These are phyloP conservation scores for Subacronicta megacephala DNA, from an alignment of 2,888 invertebrate genomes.

Conservation along the genomic window DNA sequence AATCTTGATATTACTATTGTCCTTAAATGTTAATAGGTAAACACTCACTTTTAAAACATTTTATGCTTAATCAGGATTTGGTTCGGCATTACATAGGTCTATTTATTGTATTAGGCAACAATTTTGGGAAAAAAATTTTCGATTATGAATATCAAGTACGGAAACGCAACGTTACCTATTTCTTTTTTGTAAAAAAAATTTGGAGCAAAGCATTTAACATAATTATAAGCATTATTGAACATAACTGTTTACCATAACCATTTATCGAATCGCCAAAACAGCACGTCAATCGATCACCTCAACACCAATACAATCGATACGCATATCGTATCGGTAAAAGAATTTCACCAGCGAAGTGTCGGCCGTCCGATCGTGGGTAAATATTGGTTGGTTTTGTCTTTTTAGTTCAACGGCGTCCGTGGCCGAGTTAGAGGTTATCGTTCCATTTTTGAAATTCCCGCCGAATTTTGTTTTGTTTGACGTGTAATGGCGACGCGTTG, in stretches of 20 bases:
- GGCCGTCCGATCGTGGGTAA: constrained; percentile 71
- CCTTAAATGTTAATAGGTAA: too few species aligned
- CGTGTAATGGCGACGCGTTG: constrained; percentile 63
- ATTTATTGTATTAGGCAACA: too few species aligned
- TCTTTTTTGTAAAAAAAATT: background rate
- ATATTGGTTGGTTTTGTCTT: constrained; percentile 78
- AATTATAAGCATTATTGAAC: constrained; percentile 3
- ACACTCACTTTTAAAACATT: too few species aligned
- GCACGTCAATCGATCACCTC: constrained; percentile 28
- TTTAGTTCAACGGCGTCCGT: constrained; percentile 80
- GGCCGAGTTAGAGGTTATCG: constrained; percentile 88
- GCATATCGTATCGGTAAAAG: constrained; percentile 70
- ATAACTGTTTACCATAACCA: constrained; percentile 22
- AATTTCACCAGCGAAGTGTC: constrained; percentile 69
- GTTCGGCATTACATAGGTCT: too few species aligned
- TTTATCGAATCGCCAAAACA: constrained; percentile 25
- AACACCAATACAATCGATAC: constrained; percentile 50
- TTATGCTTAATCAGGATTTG: too few species aligned
- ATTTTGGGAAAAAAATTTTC: too few species aligned
- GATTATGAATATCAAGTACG: too few species aligned
- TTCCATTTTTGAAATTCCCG: constrained; percentile 84
- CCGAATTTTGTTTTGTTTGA: constrained; percentile 71
- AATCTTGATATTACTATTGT: too few species aligned
- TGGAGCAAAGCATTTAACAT: background rate
- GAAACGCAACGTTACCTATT: too few species aligned